phyloP scores from a whole-genome alignment of 2,797 vertebrate genomes.

The Chanos chanos region DNA sequence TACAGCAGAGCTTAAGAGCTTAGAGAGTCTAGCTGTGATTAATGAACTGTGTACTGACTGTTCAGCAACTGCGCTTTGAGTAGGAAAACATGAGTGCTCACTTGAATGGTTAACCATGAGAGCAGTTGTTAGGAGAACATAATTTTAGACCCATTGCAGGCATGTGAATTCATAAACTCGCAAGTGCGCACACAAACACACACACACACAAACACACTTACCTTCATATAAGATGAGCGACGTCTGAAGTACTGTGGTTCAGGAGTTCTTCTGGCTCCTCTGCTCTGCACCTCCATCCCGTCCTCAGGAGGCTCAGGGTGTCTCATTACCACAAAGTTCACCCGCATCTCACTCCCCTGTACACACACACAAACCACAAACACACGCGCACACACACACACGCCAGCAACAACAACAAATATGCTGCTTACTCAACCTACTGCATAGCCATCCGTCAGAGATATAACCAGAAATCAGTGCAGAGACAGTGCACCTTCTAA shows the following conservation, averaged over 20 bases:
- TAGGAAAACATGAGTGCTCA: too few species aligned
- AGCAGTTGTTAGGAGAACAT: too few species aligned
- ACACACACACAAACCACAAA: conserved; percentile 10
- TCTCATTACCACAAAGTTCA: conserved; percentile 89
- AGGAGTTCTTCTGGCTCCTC: conserved; percentile 64
- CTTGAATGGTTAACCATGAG: too few species aligned
- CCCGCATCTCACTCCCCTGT: conserved; percentile 84
- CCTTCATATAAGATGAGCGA: conserved; percentile 81
- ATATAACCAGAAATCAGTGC: too few species aligned
- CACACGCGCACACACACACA: neutral
- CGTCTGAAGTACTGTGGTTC: conserved; percentile 78
- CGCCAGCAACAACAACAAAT: neutral
- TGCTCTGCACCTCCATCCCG: conserved; percentile 63
- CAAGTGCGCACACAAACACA: neutral
- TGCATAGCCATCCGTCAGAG: too few species aligned
- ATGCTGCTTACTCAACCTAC: neutral
- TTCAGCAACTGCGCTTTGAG: too few species aligned
- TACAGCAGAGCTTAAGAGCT: neutral
- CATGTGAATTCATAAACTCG: neutral
- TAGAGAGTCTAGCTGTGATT: too few species aligned
- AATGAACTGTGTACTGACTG: too few species aligned
- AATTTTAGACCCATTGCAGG: too few species aligned
- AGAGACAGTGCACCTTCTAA: too few species aligned
- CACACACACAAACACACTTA: conserved; percentile 39
- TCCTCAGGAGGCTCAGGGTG: conserved; percentile 74